Evolutionary conservation across 2,888 invertebrate species (phyloP), one percentile per base, ranked within the genome.

Genomic region (Acanthosepion esculentum): DNA sequence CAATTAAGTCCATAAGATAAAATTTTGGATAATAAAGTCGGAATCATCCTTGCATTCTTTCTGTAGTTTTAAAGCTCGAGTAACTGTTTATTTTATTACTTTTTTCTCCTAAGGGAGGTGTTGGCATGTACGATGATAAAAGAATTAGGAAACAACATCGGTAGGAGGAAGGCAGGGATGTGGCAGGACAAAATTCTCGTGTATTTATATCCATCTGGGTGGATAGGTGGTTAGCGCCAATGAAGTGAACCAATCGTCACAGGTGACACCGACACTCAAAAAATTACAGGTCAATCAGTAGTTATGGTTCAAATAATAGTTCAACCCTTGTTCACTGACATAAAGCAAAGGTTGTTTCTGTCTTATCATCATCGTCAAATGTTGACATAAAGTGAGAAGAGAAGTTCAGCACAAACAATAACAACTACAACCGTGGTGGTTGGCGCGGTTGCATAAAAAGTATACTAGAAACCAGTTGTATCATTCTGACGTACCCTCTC

Each of bases 1-100:
- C 78, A 78, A 78, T 78, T 78, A n/a, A 78, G 78, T 78, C 78
- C 78, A 78, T 78, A 78, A n/a, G 78, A 78, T 78, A 78, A 78
- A n/a, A 78, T 78, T n/a, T 78, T 78, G 78, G 78, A 78, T 78
- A 78, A 78, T n/a, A 78, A n/a, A 78, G 78, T 78, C n/a, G 78
- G 78, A 78, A 78, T 78, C 78, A 78, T 78, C 33, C 15, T 78
- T n/a, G n/a, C n/a, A 33, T 78, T 59, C 20, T 59, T 59, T 59
- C 4, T 59, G 20, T 23, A 6, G 23, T 59, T n/a, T 78, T 78
- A 78, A 78, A n/a, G 5, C 78, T 15, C n/a, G 12, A 78, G 78
- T 59, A 78, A 78, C 78, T n/a, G 78, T 78, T 78, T n/a, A 15
- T 15, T n/a, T 64, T 64, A 8, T 64, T 8, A 26, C 26, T 26